phyloP scores from a whole-genome alignment of 2,888 invertebrate genomes.

The Drosophila setosimentum region DNA sequence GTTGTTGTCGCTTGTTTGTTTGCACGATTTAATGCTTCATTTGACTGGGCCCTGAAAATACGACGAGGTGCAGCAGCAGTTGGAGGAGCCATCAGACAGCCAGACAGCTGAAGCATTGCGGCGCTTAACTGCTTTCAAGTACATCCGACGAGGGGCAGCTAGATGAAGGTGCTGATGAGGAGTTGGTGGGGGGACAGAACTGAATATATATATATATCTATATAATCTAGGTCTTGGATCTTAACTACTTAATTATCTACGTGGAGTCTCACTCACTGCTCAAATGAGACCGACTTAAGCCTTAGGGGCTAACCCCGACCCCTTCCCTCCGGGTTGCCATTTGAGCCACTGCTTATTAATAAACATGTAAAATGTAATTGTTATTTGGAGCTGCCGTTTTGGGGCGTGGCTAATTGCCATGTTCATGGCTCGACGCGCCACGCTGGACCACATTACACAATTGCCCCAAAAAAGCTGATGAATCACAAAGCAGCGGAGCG shows the following conservation, averaged over 20 bases:
- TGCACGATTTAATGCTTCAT: slow-evolving; percentile 79
- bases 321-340: not conserved
- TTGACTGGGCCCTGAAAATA: slow-evolving; percentile 47
- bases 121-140: slow-evolving; percentile 50
- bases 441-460: slow-evolving; percentile 54
- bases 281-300: slow-evolving; percentile 40
- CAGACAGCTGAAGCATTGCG: slow-evolving; percentile 28
- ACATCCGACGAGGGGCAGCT: slow-evolving; percentile 36
- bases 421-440: slow-evolving; percentile 22
- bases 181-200: not conserved
- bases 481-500: slow-evolving; percentile 44
- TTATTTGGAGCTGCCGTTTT: slow-evolving; percentile 68
- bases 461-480: slow-evolving; percentile 49
- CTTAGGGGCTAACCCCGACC: slow-evolving; percentile 16
- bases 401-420: slow-evolving; percentile 58
- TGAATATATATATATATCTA: not conserved
- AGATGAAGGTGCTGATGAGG: not conserved
- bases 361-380: slow-evolving; percentile 79
- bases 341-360: slow-evolving; percentile 62
- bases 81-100: slow-evolving; percentile 1
- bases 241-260: slow-evolving; percentile 63
- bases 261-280: slow-evolving; percentile 25
- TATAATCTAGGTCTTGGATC: slow-evolving; percentile 35
- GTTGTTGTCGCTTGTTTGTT: slow-evolving; percentile 72
- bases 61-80: slow-evolving; percentile 5